phyloP scores from a whole-genome alignment of 2,888 invertebrate genomes.

The Synergus itoensis region DNA sequence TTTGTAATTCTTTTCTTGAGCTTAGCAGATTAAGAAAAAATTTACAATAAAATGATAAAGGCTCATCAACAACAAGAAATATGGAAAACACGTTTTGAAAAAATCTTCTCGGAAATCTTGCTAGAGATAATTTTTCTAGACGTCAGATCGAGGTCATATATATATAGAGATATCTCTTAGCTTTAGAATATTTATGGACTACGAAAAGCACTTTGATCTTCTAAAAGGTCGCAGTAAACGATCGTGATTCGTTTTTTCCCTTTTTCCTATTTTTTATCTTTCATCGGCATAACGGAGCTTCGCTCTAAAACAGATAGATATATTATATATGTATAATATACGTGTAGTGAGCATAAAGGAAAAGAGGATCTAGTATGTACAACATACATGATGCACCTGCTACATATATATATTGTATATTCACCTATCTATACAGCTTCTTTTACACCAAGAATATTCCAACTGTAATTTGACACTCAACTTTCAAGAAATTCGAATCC shows the following conservation, averaged over 20 bases:
- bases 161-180: conserved; percentile 22
- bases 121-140: conserved; percentile 18
- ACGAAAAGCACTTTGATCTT: conserved; percentile 46
- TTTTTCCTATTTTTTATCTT: conserved; percentile 43
- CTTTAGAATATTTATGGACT: conserved; percentile 37
- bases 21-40: too few species aligned
- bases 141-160: conserved; percentile 22
- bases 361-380: neutral
- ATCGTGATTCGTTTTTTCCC: conserved; percentile 47
- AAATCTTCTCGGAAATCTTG: neutral
- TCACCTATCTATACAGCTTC: neutral
- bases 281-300: conserved; percentile 49
- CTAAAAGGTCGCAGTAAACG: conserved; percentile 43
- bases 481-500: neutral
- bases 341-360: neutral
- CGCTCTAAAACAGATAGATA: conserved; percentile 45
- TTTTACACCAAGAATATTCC: neutral
- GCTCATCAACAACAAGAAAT: neutral
- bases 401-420: too few species aligned
- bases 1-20: too few species aligned
- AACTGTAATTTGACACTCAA: neutral
- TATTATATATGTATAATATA: neutral
- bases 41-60: neutral
- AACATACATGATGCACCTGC: neutral
- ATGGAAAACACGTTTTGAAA: conserved; percentile 28